Conservation (phyloP, 2,888 invertebrate species). For the Gnatocerus cornutus region DNA sequence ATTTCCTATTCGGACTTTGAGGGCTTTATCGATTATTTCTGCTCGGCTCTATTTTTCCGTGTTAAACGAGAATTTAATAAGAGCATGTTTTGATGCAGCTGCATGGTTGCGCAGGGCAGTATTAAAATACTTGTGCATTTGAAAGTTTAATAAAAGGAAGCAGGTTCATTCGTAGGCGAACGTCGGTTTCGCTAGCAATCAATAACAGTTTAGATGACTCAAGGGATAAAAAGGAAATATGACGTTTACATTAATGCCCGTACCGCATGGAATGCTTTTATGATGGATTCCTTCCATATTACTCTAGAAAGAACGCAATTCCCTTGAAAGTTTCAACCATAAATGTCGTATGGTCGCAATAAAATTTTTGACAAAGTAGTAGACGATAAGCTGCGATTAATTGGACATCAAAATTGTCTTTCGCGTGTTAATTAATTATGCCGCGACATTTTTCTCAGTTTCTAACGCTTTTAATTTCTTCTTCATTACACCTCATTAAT, state of each 20-base stretch:
- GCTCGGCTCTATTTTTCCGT: background rate
- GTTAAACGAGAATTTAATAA: slow-evolving; percentile 23
- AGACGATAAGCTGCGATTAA: slow-evolving; percentile 33
- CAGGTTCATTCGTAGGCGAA: slow-evolving; percentile 44
- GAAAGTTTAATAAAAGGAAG: slow-evolving; percentile 44
- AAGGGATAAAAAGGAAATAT: slow-evolving; percentile 65
- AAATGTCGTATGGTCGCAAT: slow-evolving; percentile 62
- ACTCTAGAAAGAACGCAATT: slow-evolving; percentile 62
- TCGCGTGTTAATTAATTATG: slow-evolving; percentile 31
- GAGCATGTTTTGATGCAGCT: slow-evolving; percentile 30
- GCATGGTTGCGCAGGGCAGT: slow-evolving; percentile 33
- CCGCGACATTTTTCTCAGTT: slow-evolving; percentile 15
- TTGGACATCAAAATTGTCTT: slow-evolving; percentile 19
- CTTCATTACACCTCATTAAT: slow-evolving; percentile 52
- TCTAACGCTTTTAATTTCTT: slow-evolving; percentile 48
- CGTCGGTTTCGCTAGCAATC: slow-evolving; percentile 57
- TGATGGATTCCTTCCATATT: slow-evolving; percentile 66
- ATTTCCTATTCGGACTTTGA: slow-evolving; percentile 27
- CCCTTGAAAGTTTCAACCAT: slow-evolving; percentile 62
- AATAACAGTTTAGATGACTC: slow-evolving; percentile 64
- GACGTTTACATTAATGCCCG: slow-evolving; percentile 66
- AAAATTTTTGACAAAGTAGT: slow-evolving; percentile 66
- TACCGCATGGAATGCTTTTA: slow-evolving; percentile 66
- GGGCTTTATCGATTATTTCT: slow-evolving; percentile 34
- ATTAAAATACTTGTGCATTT: slow-evolving; percentile 44